phyloP scores from a whole-genome alignment of 1,140 invertebrate genomes.

The Rhynchophorus ferrugineus region DNA sequence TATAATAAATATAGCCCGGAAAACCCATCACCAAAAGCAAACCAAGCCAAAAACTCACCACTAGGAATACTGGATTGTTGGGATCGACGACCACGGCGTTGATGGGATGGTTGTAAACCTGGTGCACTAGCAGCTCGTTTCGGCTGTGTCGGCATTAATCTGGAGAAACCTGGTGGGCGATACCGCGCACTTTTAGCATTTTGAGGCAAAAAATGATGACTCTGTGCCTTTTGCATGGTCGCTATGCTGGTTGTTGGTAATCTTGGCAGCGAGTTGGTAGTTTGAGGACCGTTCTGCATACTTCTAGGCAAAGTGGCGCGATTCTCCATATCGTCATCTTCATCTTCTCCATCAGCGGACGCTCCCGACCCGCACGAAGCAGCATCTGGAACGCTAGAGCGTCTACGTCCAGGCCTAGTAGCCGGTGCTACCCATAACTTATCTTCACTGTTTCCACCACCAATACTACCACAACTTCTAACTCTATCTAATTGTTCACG shows the following conservation, averaged over 20 bases:
- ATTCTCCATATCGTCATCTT: conserved; percentile 47
- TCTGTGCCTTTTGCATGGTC: conserved; percentile 62
- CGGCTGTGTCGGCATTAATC: conserved; percentile 41
- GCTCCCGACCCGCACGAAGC: conserved; percentile 56
- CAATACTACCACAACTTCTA: conserved; percentile 73
- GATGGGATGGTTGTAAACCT: conserved; percentile 54
- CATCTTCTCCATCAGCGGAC: conserved; percentile 56
- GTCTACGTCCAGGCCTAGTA: conserved; percentile 46
- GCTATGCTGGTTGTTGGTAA: conserved; percentile 56
- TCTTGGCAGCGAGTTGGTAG: conserved; percentile 67
- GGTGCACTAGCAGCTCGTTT: conserved; percentile 65
- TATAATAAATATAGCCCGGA: not conserved
- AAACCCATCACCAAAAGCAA: conserved; percentile 5
- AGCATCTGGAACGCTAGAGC: conserved; percentile 62
- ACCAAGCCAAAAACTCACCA: conserved; percentile 41
- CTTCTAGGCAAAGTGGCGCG: conserved; percentile 57
- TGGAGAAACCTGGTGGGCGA: conserved; percentile 69
- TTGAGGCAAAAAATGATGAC: conserved; percentile 52
- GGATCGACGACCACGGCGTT: conserved; percentile 47
- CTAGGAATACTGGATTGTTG: conserved; percentile 48
- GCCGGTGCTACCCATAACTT: conserved; percentile 46
- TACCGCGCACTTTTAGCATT: conserved; percentile 78
- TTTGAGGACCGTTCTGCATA: conserved; percentile 50
- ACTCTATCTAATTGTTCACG: conserved; percentile 66
- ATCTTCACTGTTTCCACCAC: conserved; percentile 52